A percentile compares a stretch with the other conserved stretches of the same genome.
Evolutionary conservation across 2,888 invertebrate genomes (phyloP).

Genomic region (Eupithecia vulgata): DNA sequence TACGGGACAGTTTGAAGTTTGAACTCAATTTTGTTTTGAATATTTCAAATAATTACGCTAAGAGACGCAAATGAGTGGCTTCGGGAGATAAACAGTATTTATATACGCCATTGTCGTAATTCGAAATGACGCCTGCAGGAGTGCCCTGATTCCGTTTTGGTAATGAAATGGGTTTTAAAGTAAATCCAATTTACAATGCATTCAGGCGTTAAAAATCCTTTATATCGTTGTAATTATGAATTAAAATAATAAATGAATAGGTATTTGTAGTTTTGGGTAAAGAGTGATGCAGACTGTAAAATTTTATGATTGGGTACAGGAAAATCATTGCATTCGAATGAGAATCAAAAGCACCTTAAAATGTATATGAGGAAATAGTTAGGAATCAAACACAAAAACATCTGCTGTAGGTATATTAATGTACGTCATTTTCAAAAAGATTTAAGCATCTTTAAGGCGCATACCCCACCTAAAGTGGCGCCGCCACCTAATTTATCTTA

Average conservation of each 20-base stretch:
- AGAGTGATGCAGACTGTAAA: neutral
- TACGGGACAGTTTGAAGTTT: constrained; percentile 35
- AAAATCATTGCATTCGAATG: neutral
- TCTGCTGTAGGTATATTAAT: neutral
- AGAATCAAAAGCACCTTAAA: neutral
- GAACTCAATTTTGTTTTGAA: constrained; percentile 48
- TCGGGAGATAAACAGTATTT: constrained; percentile 46
- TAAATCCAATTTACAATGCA: neutral
- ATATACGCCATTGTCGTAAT: constrained; percentile 34
- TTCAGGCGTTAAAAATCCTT: neutral
- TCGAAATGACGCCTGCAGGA: constrained; percentile 30
- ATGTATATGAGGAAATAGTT: neutral
- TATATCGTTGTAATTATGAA: neutral
- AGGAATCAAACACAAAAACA: neutral
- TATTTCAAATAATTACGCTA: constrained; percentile 56
- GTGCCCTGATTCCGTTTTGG: constrained; percentile 19
- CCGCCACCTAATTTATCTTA: too few species aligned
- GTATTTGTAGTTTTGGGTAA: neutral
- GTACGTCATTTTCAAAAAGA: neutral
- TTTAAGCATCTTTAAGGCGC: too few species aligned
- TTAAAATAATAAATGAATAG: neutral
- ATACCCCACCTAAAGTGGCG: too few species aligned
- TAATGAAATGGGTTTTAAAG: constrained; percentile 1
- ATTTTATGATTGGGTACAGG: too few species aligned
- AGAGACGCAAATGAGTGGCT: constrained; percentile 60